Evolutionary conservation across 92 coral and sea anemone species (phyloP), one percentile per base, ranked within the genome.

Genomic region (Nematostella vectensis): DNA sequence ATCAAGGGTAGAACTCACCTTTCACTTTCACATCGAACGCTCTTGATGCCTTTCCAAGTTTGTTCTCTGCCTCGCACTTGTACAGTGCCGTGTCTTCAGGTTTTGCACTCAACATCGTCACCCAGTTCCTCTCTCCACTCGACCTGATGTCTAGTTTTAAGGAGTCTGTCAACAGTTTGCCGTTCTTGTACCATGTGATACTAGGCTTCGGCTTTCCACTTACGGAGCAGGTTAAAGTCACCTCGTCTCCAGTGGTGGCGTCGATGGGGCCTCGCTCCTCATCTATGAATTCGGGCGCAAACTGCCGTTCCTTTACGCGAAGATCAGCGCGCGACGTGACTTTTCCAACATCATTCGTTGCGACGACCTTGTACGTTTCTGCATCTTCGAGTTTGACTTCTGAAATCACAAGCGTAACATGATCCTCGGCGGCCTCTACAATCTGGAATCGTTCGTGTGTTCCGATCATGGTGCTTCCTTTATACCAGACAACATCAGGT

Each of bases 141-240:
- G 86, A 74, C n/a, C 81, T 63, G 50, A 93, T 76, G 55, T 93
- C 99, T n/a, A 93, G 71, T 28, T 83, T 55, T 17, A 65, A 75
- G n/a, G 67, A 77, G 54, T 93, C 89, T 13, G 73, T 71, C 18
- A 93, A 65, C 13, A 65, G 58, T 40, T 64, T 77, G 55, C 76
- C 80, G 37, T 93, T 94, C 51, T 87, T 93, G 71, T 87, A 87
- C 99, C 99, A 93, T 28, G 70, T 84, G 11, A 93, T 80, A 23
- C 75, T 77, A 23, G 99, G 96, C 22, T 47, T 75, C 25, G 99
- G 99, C 54, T 93, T 88, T 12, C 99, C 96, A 51, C 75, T 67
- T 54, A 87, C 59, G 9, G 67, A 48, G 11, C 71, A 80, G 25
- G 83, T 79, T 24, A 87, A 29, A 23, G 51, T 74, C 18, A 79